These are phyloP conservation scores for Chromobotia macracanthus DNA, from an alignment of 2,797 vertebrate genomes.

Conservation along the genomic window DNA sequence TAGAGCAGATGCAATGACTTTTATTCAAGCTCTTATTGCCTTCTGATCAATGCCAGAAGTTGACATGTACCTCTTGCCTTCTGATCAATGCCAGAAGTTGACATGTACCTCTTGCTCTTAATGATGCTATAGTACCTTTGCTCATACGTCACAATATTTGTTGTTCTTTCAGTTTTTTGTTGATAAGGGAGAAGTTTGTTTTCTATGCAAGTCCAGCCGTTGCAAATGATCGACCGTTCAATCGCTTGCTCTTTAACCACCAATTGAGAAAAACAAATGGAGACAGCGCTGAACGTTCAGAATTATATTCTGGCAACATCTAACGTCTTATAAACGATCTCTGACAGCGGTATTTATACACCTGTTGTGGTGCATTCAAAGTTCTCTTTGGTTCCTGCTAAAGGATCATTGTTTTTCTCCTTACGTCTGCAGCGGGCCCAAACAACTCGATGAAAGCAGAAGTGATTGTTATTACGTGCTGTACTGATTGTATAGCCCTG, in stretches of 20 bases:
- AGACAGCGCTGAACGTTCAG: neutral
- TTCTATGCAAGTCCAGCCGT: neutral
- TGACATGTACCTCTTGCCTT: constrained; percentile 52
- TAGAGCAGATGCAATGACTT: constrained; percentile 53
- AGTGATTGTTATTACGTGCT: constrained; percentile 32
- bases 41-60: constrained; percentile 55
- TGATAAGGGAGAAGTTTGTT: constrained; percentile 13
- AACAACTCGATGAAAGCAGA: constrained; percentile 30
- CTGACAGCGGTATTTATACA: constrained; percentile 47
- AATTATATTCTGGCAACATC: neutral
- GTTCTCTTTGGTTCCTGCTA: constrained; percentile 45
- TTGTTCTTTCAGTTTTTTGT: constrained; percentile 10
- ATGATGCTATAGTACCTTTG: constrained; percentile 46
- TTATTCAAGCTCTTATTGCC: constrained; percentile 55
- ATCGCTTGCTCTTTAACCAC: neutral
- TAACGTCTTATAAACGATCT: constrained; percentile 15
- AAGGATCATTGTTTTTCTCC: constrained; percentile 43
- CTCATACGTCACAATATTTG: constrained; percentile 29
- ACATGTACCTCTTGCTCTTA: constrained; percentile 55
- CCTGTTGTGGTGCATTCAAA: constrained; percentile 49
- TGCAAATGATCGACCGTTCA: neutral
- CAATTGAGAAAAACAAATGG: neutral
- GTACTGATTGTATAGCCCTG: constrained; percentile 38
- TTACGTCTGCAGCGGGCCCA: constrained; percentile 8
- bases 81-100: constrained; percentile 53